Base-by-base conservation (phyloP, 1,140 invertebrate genomes). In the Heterodera schachtii region DNA sequence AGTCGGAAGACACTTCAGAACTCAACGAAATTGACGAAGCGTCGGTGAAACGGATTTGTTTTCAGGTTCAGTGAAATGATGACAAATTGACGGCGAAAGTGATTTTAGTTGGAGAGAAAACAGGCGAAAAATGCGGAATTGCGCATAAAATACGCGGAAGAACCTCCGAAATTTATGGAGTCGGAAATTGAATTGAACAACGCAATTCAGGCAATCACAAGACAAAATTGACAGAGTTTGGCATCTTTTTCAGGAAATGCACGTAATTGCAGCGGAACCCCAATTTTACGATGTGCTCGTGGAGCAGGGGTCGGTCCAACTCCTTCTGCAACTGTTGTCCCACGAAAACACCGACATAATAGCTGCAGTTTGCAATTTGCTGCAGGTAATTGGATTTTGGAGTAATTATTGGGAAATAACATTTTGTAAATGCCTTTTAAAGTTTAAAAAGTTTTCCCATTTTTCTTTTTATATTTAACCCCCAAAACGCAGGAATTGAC, bases 141-240 rank as follows among this genome's bases (percentile, higher is more conserved):
- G 94, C 93, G 98, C 86, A 98, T 99, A 0, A 99, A 99, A 91
- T 98, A 96, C 91, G 94, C 96, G 3, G 97, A 98, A 90, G 93
- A 94, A 86, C 95, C 98, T 66, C 95, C 98, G 81, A 95, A 94
- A 90, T 99, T 99, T 91, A 98, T 99, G 96, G 97, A 99, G 86
- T 98, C 96, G 75, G 98, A 99, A 92, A 91, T 99, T 13, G 96
- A 98, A 91, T 91, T 98, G 69, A 95, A 97, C 91, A 94, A 95
- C 87, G 93, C 94, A 2, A 92, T 98, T 81, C 94, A 98, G 91
- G 95, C 44, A 57, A 52, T 73, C 44, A n/a, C 19, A 82, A 84
- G 5, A 0, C 19, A 60, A 47, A 9, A 78, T 9, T 16, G 8
- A 31, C 31, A 31, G 31, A 31, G 31, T 31, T 31, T 31, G 31